Evolutionary conservation across 2,888 invertebrate genomes (phyloP).

Genomic region (Clistopyga incitator): DNA sequence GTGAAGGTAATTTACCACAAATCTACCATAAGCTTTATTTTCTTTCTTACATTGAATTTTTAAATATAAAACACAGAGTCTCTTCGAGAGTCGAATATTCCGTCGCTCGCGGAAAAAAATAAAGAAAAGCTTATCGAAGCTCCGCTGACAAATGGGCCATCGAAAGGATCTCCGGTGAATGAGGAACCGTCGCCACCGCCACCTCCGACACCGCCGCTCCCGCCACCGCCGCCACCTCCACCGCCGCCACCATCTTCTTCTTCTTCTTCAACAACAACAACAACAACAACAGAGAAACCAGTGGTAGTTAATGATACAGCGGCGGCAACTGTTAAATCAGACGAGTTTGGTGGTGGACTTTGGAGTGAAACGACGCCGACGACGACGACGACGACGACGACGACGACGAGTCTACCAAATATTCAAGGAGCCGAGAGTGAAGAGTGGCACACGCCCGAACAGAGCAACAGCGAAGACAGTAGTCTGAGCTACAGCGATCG

Average conservation of each 20-base stretch:
- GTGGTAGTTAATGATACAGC: conserved; percentile 37
- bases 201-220: conserved; percentile 45
- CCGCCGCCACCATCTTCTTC: conserved; percentile 55
- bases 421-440: conserved; percentile 71
- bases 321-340: background rate
- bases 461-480: conserved; percentile 91
- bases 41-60: too few species aligned
- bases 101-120: conserved; percentile 79
- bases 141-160: conserved; percentile 68
- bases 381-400: too few species aligned
- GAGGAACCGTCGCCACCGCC: conserved; percentile 48
- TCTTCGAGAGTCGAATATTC: conserved; percentile 85
- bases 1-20: conserved; percentile 84
- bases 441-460: conserved; percentile 84
- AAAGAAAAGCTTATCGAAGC: conserved; percentile 68
- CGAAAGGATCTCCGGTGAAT: conserved; percentile 55
- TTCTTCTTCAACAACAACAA: conserved; percentile 63
- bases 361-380: conserved; percentile 27
- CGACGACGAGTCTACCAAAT: conserved; percentile 35
- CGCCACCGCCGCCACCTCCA: conserved; percentile 61
- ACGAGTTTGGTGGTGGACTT: conserved; percentile 35
- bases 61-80: conserved; percentile 83
- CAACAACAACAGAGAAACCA: conserved; percentile 16
- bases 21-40: too few species aligned
- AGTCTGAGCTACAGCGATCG: conserved; percentile 91